Percentiles rank a stretch among this genome's conserved stretches.
These are phyloP conservation scores for Drosophila dives DNA, from an alignment of 2,888 invertebrate species.

Conservation along the genomic window DNA sequence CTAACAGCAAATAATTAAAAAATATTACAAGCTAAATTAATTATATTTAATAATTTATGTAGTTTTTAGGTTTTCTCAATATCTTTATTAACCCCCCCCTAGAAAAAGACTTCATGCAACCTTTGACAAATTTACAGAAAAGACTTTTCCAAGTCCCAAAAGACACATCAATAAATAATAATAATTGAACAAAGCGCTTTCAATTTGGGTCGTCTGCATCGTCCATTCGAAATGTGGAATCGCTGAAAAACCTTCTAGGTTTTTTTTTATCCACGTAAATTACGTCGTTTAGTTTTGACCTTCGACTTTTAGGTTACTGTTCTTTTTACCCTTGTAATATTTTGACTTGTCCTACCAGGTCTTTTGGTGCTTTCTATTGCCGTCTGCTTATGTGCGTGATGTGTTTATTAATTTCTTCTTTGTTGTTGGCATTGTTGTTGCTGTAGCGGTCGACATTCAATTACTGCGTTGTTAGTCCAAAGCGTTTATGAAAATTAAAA, in stretches of 20 bases:
- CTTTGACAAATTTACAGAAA: constrained; percentile 30
- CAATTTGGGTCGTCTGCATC: constrained; percentile 14
- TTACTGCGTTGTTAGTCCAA: constrained; percentile 65
- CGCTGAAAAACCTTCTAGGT: constrained; percentile 14
- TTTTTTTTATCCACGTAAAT: constrained; percentile 43
- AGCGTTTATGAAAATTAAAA: constrained; percentile 75
- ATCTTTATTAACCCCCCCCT: constrained; percentile 44
- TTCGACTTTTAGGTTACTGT: constrained; percentile 50
- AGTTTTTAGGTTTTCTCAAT: constrained; percentile 14
- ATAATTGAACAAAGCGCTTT: constrained; percentile 43
- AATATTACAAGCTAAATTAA: not conserved
- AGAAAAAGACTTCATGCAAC: constrained; percentile 13
- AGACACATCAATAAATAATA: constrained; percentile 61
- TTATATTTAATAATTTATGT: not conserved
- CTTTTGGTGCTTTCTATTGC: constrained; percentile 7
- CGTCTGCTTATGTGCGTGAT: constrained; percentile 70
- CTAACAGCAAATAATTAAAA: not conserved
- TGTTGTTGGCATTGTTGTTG: constrained; percentile 31
- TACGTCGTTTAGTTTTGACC: constrained; percentile 68
- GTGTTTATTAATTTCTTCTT: constrained; percentile 68
- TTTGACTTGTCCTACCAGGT: not conserved
- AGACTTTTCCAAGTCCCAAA: constrained; percentile 3
- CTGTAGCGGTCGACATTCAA: constrained; percentile 59
- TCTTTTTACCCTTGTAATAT: constrained; percentile 61
- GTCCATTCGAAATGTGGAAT: constrained; percentile 8